Percentiles rank a stretch among this genome's conserved stretches.
phyloP scores from a whole-genome alignment of 35 echinoderm and acorn worm species.

The Diadema setosum region DNA sequence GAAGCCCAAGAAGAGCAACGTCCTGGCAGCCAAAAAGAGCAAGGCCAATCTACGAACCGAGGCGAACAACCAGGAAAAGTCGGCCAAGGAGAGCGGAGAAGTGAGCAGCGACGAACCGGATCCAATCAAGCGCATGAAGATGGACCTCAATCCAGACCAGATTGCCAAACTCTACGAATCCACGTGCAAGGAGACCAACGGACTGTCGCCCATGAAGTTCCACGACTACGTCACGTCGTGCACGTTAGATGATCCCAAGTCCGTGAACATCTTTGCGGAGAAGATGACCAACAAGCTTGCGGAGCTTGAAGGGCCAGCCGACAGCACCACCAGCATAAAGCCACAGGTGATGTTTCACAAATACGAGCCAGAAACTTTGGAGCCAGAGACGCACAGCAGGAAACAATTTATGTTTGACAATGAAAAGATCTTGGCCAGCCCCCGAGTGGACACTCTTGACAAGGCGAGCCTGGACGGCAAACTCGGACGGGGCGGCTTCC shows the following conservation, averaged over 20 bases:
- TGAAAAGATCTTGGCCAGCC: background rate
- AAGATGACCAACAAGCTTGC: slow-evolving; percentile 24
- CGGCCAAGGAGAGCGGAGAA: background rate
- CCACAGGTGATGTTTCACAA: background rate
- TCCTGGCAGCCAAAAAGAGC: slow-evolving; percentile 75
- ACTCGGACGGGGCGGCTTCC: slow-evolving; percentile 11
- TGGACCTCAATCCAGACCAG: slow-evolving; percentile 48
- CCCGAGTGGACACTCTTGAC: background rate
- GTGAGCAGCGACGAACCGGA: slow-evolving; percentile 58
- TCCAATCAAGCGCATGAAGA: slow-evolving; percentile 87
- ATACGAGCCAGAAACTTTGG: too few species aligned
- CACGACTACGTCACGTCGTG: slow-evolving; percentile 62
- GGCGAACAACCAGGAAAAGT: background rate
- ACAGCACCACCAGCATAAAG: slow-evolving; percentile 18
- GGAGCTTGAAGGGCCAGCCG: slow-evolving; percentile 18
- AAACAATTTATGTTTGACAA: slow-evolving; percentile 5
- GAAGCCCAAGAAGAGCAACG: slow-evolving; percentile 91
- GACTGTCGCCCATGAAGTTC: slow-evolving; percentile 55
- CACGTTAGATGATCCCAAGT: background rate
- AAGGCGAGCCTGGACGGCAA: background rate
- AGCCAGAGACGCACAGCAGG: background rate
- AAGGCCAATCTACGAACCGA: slow-evolving; percentile 24
- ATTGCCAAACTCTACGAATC: background rate
- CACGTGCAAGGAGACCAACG: slow-evolving; percentile 24
- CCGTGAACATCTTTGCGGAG: background rate